Evolutionary conservation across 2,113 vertebrate genomes (phyloP).

Genomic region (Takifugu flavidus): DNA sequence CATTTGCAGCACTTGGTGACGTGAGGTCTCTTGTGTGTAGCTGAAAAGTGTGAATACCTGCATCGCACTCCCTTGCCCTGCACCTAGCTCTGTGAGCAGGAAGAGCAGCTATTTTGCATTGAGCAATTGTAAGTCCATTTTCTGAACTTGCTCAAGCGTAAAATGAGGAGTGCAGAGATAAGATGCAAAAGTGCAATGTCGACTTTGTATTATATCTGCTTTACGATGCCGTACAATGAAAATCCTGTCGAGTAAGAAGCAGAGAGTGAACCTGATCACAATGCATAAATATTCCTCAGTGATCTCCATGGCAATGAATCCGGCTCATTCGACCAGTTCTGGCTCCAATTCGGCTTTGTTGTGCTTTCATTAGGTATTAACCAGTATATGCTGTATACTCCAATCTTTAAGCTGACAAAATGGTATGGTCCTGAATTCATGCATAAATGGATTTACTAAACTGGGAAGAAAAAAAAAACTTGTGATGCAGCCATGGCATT

Average conservation of each 20-base stretch:
- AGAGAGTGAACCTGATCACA: constrained; percentile 29
- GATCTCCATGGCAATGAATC: constrained; percentile 36
- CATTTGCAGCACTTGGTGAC: constrained; percentile 46
- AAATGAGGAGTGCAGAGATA: constrained; percentile 72
- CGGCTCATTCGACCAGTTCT: constrained; percentile 39
- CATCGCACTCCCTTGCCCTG: constrained; percentile 39
- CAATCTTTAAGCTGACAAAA: constrained; percentile 35
- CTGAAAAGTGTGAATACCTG: constrained; percentile 51
- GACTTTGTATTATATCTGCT: constrained; percentile 58
- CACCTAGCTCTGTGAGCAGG: constrained; percentile 51
- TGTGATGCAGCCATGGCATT: constrained; percentile 33
- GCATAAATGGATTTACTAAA: constrained; percentile 56
- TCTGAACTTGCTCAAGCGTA: constrained; percentile 65
- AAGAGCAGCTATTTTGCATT: constrained; percentile 66
- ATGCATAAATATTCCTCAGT: constrained; percentile 51
- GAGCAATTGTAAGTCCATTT: constrained; percentile 74
- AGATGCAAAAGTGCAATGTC: constrained; percentile 56
- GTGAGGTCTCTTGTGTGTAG: constrained; percentile 12
- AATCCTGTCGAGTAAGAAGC: constrained; percentile 50
- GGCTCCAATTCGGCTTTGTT: constrained; percentile 40
- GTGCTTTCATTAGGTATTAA: constrained; percentile 44
- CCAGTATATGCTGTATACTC: constrained; percentile 6
- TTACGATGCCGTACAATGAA: constrained; percentile 57
- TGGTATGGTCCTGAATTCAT: constrained; percentile 36
- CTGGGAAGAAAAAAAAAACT: constrained; percentile 35